These are phyloP conservation scores for Potamarius usumacintae DNA, from an alignment of 2,113 vertebrate species.

Conservation along the genomic window DNA sequence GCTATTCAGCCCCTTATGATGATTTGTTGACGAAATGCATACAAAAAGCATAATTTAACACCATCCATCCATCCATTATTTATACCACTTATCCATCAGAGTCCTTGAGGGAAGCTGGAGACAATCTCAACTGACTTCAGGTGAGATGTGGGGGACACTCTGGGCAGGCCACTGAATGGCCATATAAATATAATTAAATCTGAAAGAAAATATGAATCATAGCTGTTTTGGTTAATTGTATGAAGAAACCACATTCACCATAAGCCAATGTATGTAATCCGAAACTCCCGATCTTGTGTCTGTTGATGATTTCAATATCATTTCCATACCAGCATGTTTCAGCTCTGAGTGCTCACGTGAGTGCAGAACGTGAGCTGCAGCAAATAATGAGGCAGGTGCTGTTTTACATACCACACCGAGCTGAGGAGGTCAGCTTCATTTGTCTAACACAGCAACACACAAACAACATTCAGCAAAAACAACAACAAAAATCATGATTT, in stretches of 20 bases:
- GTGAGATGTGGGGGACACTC: no score
- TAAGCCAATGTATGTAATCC: background rate
- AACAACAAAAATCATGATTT: background rate
- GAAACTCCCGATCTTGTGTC: background rate
- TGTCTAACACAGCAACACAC: slow-evolving; percentile 6
- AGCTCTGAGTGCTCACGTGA: background rate
- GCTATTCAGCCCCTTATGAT: no score
- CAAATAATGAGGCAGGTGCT: slow-evolving; percentile 16
- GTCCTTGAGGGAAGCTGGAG: no score
- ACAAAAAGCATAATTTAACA: no score
- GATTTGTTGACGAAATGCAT: no score
- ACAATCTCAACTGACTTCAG: no score
- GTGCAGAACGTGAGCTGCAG: background rate
- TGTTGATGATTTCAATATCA: slow-evolving; percentile 20
- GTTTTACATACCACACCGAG: slow-evolving; percentile 20
- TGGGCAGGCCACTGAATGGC: background rate
- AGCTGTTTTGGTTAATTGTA: background rate
- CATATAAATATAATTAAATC: background rate
- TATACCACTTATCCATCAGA: no score
- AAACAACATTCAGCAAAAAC: background rate
- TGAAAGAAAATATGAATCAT: background rate
- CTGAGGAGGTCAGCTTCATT: background rate
- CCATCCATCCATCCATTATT: no score
- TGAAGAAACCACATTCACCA: background rate
- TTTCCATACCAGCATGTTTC: background rate